Evolutionary conservation across 2,888 invertebrate genomes (phyloP), one percentile per base, ranked within the genome.

Genomic region (Acrocyrtus sp.): DNA sequence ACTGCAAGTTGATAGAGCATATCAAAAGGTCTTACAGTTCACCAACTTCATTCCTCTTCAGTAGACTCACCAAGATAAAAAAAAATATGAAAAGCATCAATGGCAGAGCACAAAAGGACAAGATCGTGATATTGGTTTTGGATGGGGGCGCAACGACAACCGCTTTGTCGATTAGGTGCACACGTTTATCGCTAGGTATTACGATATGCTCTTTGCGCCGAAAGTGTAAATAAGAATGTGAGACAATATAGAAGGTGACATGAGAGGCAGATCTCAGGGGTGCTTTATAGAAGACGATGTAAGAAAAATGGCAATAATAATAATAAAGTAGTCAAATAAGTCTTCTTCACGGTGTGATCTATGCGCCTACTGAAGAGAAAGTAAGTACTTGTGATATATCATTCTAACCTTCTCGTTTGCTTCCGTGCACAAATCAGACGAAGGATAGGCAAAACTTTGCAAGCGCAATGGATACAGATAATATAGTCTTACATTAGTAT

Each of bases 21-120:
- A 63, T 72, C 70, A 34, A 72, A 72, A 72, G 65, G 72, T 72
- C 72, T 72, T 65, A 53, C 72, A 72, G 72, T 72, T 72, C 72
- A 65, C 39, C 58, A 65, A 65, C 65, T 57, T 22, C 65, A 72
- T 72, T 72, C 47, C 65, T 57, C 65, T 72, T 34, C 50, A 57
- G 45, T 56, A 48, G 56, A 29, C 53, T 47, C 50, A 53, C 53
- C 57, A 65, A 24, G 27, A 62, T 50, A 70, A 54, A 61, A 62
- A 62, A 43, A 70, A 65, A 65, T 47, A 65, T 63, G 51, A 41
- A 48, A 63, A n/a, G 53, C 47, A 56, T 56, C 58, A 50, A 50
- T 51, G 50, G 56, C n/a, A n/a, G 50, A 63, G n/a, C 15, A 19
- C 19, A 4, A n/a, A n/a, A n/a, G n/a, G n/a, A n/a, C n/a, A n/a